These are phyloP conservation scores for Autographa pulchrina DNA, from an alignment of 2,888 invertebrate genomes.

Conservation along the genomic window DNA sequence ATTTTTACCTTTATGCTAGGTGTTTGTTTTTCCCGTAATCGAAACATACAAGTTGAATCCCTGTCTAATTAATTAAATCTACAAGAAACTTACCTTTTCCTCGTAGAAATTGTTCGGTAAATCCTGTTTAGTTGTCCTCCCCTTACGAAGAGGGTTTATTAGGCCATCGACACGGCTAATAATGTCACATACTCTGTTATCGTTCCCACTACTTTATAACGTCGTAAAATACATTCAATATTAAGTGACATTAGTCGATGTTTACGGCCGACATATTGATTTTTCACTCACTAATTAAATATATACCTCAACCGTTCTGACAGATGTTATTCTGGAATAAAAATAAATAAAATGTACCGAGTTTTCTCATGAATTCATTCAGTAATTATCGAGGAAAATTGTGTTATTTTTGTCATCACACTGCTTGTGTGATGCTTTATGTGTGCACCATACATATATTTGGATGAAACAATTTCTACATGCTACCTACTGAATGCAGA, in stretches of 20 bases:
- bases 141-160: neutral
- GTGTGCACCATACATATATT: too few relatives aligned
- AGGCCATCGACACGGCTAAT: neutral
- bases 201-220: neutral
- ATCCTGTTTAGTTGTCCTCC: neutral
- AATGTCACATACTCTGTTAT: neutral
- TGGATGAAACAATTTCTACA: too few relatives aligned
- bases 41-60: neutral
- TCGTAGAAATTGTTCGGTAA: neutral
- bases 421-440: too few relatives aligned
- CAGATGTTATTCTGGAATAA: too few relatives aligned
- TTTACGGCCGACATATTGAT: neutral
- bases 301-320: too few relatives aligned
- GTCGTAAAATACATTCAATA: neutral
- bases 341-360: too few relatives aligned
- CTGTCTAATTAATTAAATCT: constrained; percentile 1
- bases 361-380: too few relatives aligned
- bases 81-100: neutral
- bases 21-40: neutral
- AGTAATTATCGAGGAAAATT: too few relatives aligned
- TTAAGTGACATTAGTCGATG: neutral
- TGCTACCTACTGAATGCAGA: too few relatives aligned
- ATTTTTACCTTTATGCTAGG: too few relatives aligned
- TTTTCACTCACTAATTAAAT: too few relatives aligned
- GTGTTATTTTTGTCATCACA: too few relatives aligned